Conservation (phyloP, 2,113 vertebrate species). For the Zapus hudsonius region DNA sequence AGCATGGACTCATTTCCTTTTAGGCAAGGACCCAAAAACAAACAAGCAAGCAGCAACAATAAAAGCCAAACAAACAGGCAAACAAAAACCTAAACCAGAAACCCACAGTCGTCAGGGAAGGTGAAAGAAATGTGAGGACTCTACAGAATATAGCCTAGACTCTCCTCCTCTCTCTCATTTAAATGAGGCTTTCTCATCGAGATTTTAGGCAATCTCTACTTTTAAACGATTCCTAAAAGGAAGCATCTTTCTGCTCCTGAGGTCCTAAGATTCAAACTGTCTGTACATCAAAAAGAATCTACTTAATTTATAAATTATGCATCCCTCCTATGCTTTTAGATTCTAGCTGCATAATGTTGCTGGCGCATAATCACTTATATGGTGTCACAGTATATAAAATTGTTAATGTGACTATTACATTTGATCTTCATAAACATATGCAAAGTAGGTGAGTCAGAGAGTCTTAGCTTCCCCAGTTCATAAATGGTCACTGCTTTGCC, state of each 20-base stretch:
- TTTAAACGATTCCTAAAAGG: slow-evolving; percentile 15
- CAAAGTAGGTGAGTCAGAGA: not conserved
- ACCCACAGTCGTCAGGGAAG: not conserved
- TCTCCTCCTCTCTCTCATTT: not conserved
- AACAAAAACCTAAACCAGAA: not conserved
- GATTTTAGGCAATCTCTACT: not conserved
- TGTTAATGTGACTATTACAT: not conserved
- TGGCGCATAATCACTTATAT: slow-evolving; percentile 21
- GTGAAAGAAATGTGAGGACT: not conserved
- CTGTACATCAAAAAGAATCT: slow-evolving; percentile 38
- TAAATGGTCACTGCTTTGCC: not conserved
- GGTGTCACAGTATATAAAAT: not conserved
- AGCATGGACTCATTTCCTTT: not conserved
- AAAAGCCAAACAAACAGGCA: not conserved
- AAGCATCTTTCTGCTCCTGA: slow-evolving; percentile 43
- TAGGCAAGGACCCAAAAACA: not conserved
- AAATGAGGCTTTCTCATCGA: slow-evolving; percentile 15
- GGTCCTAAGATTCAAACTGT: slow-evolving; percentile 34
- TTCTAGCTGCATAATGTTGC: not conserved
- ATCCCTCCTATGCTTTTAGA: slow-evolving; percentile 33
- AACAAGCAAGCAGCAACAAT: not conserved
- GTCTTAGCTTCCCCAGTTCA: not conserved
- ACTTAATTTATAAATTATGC: slow-evolving; percentile 43
- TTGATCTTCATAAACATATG: slow-evolving; percentile 24
- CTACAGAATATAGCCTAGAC: not conserved